Conservation (phyloP, 2,113 vertebrate species). For the Burhinus bistriatus region DNA sequence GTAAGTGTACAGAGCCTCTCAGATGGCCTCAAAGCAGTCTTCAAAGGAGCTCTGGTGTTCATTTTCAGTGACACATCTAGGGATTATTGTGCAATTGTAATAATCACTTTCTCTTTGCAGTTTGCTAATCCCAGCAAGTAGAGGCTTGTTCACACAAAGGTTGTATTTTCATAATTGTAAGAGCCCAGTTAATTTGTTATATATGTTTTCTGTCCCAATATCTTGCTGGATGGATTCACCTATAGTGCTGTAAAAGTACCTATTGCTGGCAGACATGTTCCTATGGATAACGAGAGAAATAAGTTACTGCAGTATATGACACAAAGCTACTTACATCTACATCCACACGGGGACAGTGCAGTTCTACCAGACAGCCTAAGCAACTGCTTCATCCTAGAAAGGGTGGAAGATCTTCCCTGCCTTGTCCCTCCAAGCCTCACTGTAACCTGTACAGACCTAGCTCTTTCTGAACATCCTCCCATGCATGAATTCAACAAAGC, state of each 20-base stretch:
- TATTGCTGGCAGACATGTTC: background rate
- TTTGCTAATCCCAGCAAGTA: background rate
- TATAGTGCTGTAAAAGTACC: background rate
- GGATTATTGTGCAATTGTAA: background rate
- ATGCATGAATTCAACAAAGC: background rate
- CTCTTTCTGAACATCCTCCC: background rate
- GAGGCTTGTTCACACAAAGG: background rate
- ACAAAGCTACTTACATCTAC: background rate
- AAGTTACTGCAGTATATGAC: background rate
- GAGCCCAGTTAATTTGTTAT: background rate
- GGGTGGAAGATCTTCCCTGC: background rate
- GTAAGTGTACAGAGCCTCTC: background rate
- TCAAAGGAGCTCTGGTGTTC: background rate
- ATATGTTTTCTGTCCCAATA: background rate
- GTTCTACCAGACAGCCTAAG: background rate
- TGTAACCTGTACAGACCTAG: background rate
- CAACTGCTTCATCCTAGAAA: background rate
- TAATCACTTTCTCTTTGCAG: background rate
- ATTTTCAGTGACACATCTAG: background rate
- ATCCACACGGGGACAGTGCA: conserved; percentile 25
- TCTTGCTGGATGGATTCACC: background rate
- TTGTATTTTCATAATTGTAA: background rate
- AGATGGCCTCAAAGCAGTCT: background rate
- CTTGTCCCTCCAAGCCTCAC: background rate
- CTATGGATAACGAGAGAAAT: background rate